These are phyloP conservation scores for Malurus alboscapulatus DNA, from an alignment of 2,113 vertebrate species.

Conservation along the genomic window DNA sequence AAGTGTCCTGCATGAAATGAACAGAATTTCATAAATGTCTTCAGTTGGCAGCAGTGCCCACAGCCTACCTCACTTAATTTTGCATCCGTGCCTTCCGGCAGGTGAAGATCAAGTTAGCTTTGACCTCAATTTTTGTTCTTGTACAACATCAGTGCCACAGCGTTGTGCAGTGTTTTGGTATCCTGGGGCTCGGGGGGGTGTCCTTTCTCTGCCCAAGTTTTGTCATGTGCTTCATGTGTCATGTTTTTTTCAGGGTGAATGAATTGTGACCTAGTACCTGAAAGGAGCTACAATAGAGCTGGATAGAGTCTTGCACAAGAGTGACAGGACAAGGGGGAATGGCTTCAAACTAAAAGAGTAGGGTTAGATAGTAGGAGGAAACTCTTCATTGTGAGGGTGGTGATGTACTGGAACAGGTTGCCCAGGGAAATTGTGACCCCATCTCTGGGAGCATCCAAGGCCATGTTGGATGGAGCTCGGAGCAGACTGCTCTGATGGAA, in stretches of 20 bases:
- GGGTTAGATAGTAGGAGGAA: not conserved
- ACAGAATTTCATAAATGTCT: fast-evolving
- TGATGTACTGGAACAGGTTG: not conserved
- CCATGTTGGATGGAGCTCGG: not conserved
- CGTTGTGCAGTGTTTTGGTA: not conserved
- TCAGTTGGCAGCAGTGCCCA: not conserved
- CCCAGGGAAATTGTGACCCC: not conserved
- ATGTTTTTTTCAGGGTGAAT: not conserved
- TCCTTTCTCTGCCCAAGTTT: not conserved
- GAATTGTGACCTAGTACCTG: not conserved
- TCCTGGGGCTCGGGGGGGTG: fast-evolving
- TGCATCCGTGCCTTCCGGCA: not conserved
- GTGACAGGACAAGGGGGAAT: not conserved
- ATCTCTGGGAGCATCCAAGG: not conserved
- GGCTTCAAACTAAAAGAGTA: not conserved
- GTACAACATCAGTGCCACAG: not conserved
- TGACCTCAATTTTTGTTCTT: not conserved
- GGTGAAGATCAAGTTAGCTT: not conserved
- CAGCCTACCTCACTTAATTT: fast-evolving
- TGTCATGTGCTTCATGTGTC: not conserved
- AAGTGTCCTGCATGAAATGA: fast-evolving
- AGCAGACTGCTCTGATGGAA: not conserved
- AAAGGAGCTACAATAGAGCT: not conserved
- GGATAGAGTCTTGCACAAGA: not conserved
- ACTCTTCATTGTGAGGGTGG: not conserved